Conservation (phyloP, 30 jellyfish, hydroid and myxozoan genomes). For the Turritopsis rubra region DNA sequence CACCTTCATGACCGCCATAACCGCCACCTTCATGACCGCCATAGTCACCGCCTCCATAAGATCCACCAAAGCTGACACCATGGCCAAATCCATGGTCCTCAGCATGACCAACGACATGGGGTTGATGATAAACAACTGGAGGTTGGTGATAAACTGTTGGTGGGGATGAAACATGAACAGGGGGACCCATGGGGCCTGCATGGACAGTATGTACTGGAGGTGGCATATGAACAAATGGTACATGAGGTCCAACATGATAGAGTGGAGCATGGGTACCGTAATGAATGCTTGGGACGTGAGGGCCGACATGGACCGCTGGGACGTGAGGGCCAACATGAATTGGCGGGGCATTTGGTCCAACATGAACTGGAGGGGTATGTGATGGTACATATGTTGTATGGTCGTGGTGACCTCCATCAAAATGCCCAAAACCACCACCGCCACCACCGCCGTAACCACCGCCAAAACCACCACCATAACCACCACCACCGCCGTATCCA, state of each 20-base stretch:
- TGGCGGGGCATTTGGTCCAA: constrained; percentile 98
- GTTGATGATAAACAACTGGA: constrained; percentile 83
- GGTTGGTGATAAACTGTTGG: constrained; percentile 96
- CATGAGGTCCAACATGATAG: constrained; percentile 95
- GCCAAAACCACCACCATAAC: constrained; percentile 40
- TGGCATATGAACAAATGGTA: constrained; percentile 93
- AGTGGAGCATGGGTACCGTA: constrained; percentile 96
- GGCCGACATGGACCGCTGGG: constrained; percentile 96
- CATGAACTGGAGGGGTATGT: constrained; percentile 94
- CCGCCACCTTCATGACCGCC: constrained; percentile 44
- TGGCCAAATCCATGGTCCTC: constrained; percentile 73
- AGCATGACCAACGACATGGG: constrained; percentile 88
- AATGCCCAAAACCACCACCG: constrained; percentile 44
- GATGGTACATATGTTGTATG: constrained; percentile 96
- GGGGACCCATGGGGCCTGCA: constrained; percentile 98
- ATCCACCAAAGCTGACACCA: constrained; percentile 63
- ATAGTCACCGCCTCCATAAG: constrained; percentile 34
- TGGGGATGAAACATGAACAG: constrained; percentile 93
- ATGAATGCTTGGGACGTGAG: constrained; percentile 91
- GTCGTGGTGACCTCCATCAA: constrained; percentile 65
- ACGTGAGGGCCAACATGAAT: constrained; percentile 96
- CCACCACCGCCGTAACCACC: constrained; percentile 56
- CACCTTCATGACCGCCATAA: constrained; percentile 22
- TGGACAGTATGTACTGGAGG: constrained; percentile 92
- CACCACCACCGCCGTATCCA: constrained; percentile 41